Evolutionary conservation across 2,888 invertebrate genomes (phyloP).

Genomic region (Ferrisia virgata): DNA sequence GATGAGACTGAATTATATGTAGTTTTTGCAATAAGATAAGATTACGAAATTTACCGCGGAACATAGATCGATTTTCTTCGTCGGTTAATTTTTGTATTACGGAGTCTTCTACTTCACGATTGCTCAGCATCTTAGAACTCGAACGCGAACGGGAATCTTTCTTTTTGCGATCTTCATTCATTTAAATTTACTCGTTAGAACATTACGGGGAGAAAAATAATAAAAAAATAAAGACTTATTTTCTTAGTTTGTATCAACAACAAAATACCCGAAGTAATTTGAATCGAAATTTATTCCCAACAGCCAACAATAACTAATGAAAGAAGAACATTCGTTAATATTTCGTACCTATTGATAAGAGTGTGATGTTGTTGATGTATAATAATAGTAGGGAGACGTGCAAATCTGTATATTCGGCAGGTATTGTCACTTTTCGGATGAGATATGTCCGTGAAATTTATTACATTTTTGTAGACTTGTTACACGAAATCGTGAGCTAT

Average conservation of each 20-base stretch:
- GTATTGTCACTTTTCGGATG: slow-evolving; percentile 31
- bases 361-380: no score
- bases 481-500: slow-evolving; percentile 25
- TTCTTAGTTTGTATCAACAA: neutral
- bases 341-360: no score
- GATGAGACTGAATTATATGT: no score
- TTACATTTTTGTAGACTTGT: neutral
- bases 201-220: neutral
- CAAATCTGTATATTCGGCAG: neutral
- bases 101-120: neutral
- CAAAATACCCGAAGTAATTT: neutral
- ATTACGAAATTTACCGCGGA: slow-evolving; percentile 5
- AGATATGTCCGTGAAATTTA: slow-evolving; percentile 21
- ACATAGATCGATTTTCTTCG: neutral
- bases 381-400: neutral
- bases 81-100: slow-evolving; percentile 29
- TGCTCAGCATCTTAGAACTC: neutral
- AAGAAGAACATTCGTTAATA: no score
- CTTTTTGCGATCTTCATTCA: neutral
- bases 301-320: neutral
- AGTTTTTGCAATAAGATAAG: no score
- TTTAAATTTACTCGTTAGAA: neutral
- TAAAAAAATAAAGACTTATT: neutral
- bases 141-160: neutral
- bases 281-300: neutral